Conservation (phyloP, 2,113 vertebrate species). For the Heliornis fulica region DNA sequence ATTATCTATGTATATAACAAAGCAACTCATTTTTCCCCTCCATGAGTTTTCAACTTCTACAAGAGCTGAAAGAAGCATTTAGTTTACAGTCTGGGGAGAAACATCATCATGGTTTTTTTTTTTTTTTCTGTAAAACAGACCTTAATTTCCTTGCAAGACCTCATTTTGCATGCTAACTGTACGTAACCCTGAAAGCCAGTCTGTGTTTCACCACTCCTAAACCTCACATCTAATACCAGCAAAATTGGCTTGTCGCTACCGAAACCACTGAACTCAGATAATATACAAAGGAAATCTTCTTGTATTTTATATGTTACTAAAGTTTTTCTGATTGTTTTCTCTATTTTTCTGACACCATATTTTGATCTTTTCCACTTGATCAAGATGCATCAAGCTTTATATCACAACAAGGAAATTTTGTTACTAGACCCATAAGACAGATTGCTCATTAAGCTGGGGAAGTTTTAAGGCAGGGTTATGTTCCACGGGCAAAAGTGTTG, state of each 20-base stretch:
- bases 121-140: not conserved
- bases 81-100: not conserved
- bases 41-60: not conserved
- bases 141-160: not conserved
- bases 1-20: not conserved
- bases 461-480: not conserved
- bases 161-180: not conserved
- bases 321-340: not conserved
- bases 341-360: not conserved
- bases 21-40: not conserved
- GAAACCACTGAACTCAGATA: not conserved
- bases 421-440: not conserved
- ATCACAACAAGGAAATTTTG: not conserved
- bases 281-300: not conserved
- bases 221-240: not conserved
- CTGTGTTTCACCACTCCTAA: not conserved
- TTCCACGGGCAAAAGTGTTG: not conserved
- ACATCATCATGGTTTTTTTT: not conserved
- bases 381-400: not conserved
- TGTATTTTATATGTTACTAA: not conserved
- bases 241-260: not conserved
- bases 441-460: not conserved
- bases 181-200: not conserved
- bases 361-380: not conserved
- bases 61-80: not conserved